These are phyloP conservation scores for Pheucticus melanocephalus DNA, from an alignment of 2,113 vertebrate species.

Conservation along the genomic window DNA sequence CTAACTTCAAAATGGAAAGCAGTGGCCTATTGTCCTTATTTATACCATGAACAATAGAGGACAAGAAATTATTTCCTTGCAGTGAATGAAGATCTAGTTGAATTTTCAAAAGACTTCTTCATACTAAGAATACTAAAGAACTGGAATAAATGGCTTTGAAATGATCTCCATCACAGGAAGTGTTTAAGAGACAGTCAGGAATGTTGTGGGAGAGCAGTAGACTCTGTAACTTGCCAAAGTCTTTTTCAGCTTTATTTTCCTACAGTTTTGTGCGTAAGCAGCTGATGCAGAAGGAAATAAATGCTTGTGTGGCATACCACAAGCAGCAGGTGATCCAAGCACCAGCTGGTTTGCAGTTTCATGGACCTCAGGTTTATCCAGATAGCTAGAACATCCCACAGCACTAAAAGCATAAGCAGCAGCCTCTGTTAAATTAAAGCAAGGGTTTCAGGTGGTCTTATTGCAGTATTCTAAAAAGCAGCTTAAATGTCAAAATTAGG, in stretches of 20 bases:
- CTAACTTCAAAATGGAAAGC: not conserved
- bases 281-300: slow-evolving; percentile 19
- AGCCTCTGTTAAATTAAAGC: not conserved
- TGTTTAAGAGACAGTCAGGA: slow-evolving; percentile 12
- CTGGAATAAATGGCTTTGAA: not conserved
- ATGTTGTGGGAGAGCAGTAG: slow-evolving; percentile 17
- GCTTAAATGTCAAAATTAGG: not conserved
- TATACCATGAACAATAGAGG: not conserved
- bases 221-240: not conserved
- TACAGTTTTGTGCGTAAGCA: not conserved
- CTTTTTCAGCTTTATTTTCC: not conserved
- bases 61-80: not conserved
- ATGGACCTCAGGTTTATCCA: not conserved
- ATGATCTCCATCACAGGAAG: not conserved
- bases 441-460: not conserved
- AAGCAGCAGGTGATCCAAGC: slow-evolving; percentile 5
- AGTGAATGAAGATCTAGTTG: not conserved
- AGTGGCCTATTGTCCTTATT: not conserved
- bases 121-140: not conserved
- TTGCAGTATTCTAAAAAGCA: not conserved
- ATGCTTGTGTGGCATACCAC: not conserved
- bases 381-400: not conserved
- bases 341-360: not conserved
- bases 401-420: not conserved
- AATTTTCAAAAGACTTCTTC: not conserved